Evolutionary conservation across 2,888 invertebrate species (phyloP), one percentile per base, ranked within the genome.

Genomic region (Fragum fragum): DNA sequence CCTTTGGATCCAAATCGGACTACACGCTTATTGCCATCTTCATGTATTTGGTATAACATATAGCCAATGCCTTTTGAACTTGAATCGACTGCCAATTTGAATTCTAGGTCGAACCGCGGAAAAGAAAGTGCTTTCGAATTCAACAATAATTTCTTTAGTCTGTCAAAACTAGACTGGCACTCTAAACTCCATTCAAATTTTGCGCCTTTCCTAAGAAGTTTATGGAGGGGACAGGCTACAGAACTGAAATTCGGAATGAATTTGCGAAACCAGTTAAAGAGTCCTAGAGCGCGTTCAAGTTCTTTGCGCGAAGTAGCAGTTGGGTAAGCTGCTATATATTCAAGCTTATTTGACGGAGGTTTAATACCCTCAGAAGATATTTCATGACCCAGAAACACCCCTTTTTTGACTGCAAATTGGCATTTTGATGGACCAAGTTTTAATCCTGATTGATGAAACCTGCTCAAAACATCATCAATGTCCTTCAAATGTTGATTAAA

Each of bases 251-350:
- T 76, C 7, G 75, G 77, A 26, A 87, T 85, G 26, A 26, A 59
- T 42, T 85, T 85, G 21, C 85, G 52, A 29, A 87, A 86, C 88
- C 86, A 88, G 47, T 83, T 85, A 39, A 88, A 86, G n/a, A 83
- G 11, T 26, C 86, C 83, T 26, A 86, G 26, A 11, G 76, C 78
- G 32, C 83, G 32, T 53, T 77, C 42, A 11, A 80, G 52, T 32
- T 81, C 79, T 32, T 79, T 78, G 11, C 55, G 29, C 55, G 23
- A 73, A 6, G 29, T 73, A n/a, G 79, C 73, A 14, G 55, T 39
- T 14, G 73, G 47, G 32, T 75, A 72, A 26, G 77, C 42, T 36
- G 6, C 39, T 14, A 77, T 69, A 26, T 42, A 18, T 32, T 79
- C 53, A 14, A 83, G 1, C 23, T 68, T 70, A 39, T 42, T 28